These are phyloP conservation scores for Phyllotis vaccarum DNA, from an alignment of 2,797 vertebrate species.

Conservation along the genomic window DNA sequence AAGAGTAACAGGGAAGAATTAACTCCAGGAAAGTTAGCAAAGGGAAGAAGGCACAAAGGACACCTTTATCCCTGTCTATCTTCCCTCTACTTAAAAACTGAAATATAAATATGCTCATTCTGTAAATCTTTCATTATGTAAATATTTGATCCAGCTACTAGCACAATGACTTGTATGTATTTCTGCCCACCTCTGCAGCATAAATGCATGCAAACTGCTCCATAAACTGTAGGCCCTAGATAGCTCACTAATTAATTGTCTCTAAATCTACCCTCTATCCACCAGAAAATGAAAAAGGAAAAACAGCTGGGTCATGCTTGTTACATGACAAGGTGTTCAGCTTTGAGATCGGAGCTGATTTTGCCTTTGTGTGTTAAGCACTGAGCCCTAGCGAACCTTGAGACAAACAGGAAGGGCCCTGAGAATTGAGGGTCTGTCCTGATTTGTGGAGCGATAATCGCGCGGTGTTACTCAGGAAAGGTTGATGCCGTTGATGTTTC, in stretches of 20 bases:
- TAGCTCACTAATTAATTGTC: neutral
- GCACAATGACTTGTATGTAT: neutral
- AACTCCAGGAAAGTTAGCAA: neutral
- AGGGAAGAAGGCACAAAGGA: neutral
- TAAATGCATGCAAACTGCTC: neutral
- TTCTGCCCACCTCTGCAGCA: neutral
- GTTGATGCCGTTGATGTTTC: constrained; percentile 43
- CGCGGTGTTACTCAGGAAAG: constrained; percentile 30
- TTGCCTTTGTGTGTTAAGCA: constrained; percentile 37
- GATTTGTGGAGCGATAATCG: constrained; percentile 62
- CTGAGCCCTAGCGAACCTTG: neutral
- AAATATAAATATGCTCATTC: neutral
- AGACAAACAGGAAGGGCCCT: constrained; percentile 47
- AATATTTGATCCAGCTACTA: neutral
- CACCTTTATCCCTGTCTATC: neutral
- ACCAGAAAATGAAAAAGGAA: neutral
- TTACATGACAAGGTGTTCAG: neutral
- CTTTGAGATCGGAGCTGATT: constrained; percentile 31
- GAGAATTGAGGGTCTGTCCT: constrained; percentile 37
- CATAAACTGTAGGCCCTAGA: neutral
- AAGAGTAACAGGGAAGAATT: neutral
- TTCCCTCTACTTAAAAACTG: neutral
- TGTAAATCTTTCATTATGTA: neutral
- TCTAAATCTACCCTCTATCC: neutral
- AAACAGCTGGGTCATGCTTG: neutral